A percentile compares a stretch with the other conserved stretches of the same genome.
Evolutionary conservation across 2,888 invertebrate species (phyloP).

Genomic region (Mimumesa dahlbomi): DNA sequence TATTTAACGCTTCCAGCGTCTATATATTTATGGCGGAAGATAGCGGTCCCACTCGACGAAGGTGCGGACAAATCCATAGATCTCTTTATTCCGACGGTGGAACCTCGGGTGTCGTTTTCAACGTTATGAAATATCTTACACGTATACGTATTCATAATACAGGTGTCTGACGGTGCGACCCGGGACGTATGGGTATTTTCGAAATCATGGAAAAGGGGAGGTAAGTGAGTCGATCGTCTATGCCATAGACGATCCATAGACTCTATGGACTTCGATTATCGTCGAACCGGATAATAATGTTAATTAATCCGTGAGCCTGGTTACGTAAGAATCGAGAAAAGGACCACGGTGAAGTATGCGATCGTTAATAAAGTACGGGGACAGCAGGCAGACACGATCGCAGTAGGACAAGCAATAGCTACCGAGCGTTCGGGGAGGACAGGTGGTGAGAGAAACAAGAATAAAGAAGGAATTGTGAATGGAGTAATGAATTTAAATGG

Average conservation of each 20-base stretch:
- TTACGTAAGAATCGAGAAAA: background rate
- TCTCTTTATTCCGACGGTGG: background rate
- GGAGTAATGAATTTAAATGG: conserved; percentile 53
- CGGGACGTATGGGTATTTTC: too few species aligned
- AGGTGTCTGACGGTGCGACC: too few species aligned
- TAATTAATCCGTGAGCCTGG: too few species aligned
- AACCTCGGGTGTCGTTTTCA: too few species aligned
- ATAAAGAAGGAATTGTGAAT: conserved; percentile 44
- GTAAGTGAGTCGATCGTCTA: too few species aligned
- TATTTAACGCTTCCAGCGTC: background rate
- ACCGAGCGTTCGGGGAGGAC: background rate
- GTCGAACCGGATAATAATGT: too few species aligned
- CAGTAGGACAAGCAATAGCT: too few species aligned
- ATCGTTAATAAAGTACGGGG: background rate
- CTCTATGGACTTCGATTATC: too few species aligned
- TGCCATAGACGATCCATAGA: too few species aligned
- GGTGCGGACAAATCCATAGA: background rate
- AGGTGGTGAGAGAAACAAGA: conserved; percentile 25
- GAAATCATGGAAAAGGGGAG: too few species aligned
- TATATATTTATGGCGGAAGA: background rate
- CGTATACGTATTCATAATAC: too few species aligned
- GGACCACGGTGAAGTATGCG: background rate
- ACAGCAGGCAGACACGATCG: background rate
- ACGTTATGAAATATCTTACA: too few species aligned
- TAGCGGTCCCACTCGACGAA: background rate